A percentile compares a stretch with the other conserved stretches of the same genome.
These are phyloP conservation scores for Rhombomys opimus DNA, from an alignment of 2,113 vertebrate genomes.

Conservation along the genomic window DNA sequence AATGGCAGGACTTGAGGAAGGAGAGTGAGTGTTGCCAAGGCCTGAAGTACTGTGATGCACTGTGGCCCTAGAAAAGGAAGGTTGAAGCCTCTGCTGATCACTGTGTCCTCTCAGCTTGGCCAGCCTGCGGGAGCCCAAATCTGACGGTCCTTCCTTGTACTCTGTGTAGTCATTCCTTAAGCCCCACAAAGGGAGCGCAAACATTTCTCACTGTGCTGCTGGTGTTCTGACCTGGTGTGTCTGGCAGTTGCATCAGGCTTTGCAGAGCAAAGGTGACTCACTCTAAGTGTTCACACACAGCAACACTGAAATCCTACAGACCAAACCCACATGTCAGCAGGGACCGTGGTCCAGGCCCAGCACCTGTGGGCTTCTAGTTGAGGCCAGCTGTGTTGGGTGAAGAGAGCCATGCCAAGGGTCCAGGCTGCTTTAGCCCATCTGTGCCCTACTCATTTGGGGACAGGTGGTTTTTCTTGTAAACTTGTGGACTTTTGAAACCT, in stretches of 20 bases:
- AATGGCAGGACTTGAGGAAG: background rate
- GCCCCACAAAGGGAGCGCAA: slow-evolving; percentile 54
- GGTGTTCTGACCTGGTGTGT: slow-evolving; percentile 25
- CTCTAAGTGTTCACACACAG: background rate
- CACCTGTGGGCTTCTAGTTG: background rate
- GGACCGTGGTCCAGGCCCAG: slow-evolving; percentile 4
- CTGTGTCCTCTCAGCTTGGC: background rate
- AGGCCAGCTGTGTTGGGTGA: background rate
- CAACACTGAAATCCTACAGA: slow-evolving; percentile 69
- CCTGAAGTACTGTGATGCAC: background rate
- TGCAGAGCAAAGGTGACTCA: background rate
- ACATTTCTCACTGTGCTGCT: slow-evolving; percentile 50
- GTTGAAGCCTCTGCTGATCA: background rate
- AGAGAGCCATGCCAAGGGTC: slow-evolving; percentile 75
- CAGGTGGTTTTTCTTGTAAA: slow-evolving; percentile 86
- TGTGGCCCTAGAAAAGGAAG: background rate
- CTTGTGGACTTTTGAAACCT: slow-evolving; percentile 87
- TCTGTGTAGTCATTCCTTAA: slow-evolving; percentile 48
- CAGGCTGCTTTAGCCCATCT: slow-evolving; percentile 80
- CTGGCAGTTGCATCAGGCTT: slow-evolving; percentile 34
- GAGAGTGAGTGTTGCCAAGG: background rate
- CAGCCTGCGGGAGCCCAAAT: background rate
- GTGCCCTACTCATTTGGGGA: slow-evolving; percentile 67
- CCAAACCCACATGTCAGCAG: slow-evolving; percentile 69
- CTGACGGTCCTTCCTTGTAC: background rate